phyloP scores from a whole-genome alignment of 2,888 invertebrate genomes.

The Sarcophaga variegata region DNA sequence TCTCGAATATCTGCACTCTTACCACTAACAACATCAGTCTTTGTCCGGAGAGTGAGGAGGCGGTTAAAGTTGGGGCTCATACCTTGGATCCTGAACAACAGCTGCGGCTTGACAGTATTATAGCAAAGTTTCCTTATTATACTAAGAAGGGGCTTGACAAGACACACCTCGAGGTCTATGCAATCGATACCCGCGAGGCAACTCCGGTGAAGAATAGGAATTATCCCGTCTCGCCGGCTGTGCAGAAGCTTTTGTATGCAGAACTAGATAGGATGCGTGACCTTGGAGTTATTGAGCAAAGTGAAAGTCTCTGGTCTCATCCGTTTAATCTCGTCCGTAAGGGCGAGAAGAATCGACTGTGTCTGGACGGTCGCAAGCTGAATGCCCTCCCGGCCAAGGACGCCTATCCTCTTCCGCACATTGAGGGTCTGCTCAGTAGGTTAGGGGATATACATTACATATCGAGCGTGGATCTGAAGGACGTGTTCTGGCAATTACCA shows the following conservation, averaged over 20 bases:
- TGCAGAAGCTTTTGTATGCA: not conserved
- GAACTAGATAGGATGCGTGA: constrained; percentile 44
- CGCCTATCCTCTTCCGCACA: constrained; percentile 39
- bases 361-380: constrained; percentile 42
- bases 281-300: constrained; percentile 38
- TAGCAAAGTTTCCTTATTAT: too few relatives aligned
- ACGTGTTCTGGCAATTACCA: too few relatives aligned
- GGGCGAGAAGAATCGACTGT: constrained; percentile 49
- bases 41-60: not conserved
- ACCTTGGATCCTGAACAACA: too few relatives aligned
- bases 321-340: constrained; percentile 45
- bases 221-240: too few relatives aligned
- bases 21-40: constrained; percentile 6
- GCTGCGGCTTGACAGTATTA: too few relatives aligned
- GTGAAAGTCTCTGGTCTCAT: constrained; percentile 34
- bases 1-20: constrained; percentile 7
- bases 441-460: constrained; percentile 38
- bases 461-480: constrained; percentile 7
- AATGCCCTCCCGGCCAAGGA: constrained; percentile 45
- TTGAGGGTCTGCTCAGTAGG: constrained; percentile 25
- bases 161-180: too few relatives aligned
- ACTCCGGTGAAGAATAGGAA: too few relatives aligned
- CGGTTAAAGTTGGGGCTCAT: not conserved
- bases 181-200: too few relatives aligned
- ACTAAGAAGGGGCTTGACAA: too few relatives aligned